Evolutionary conservation across 2,888 invertebrate species (phyloP), one percentile per base, ranked within the genome.

Genomic region (Steinernema carpocapsae): DNA sequence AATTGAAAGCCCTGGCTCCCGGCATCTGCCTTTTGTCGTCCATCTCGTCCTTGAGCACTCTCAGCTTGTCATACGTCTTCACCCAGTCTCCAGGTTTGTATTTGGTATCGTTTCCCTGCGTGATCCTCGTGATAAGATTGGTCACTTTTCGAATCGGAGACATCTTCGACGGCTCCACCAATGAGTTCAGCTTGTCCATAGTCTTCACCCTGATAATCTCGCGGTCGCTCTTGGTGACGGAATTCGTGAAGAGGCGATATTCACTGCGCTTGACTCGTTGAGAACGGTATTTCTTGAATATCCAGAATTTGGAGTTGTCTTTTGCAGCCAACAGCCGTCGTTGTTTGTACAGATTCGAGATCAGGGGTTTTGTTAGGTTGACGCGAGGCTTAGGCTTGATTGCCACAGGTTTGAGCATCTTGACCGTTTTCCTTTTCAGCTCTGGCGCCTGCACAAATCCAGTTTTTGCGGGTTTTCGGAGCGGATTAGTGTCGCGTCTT

Each of bases 1-100:
- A 75, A 70, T 82, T 80, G 73, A 82, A 83, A 0, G 82, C 80
- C 6, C 79, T 73, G 0, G 82, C 81, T 32, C 82, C 83, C 0
- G 80, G 78, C 48, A n/a, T 7, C 72, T 48, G 72, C 22, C 26
- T 72, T 45, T 76, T 76, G n/a, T 78, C 48, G 48, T 80, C 77
- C 79, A 81, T 78, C 19, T 73, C 59, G 37, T 78, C 80, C 72
- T 83, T 82, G 70, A 83, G 42, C 1, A 74, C 70, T 0, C 81
- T 70, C 12, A 83, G 56, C 1, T 75, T 75, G 29, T 81, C 78
- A 74, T 82, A 82, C 7, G 81, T 83, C 42, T 79, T 77, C 1
- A 79, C 32, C 83, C 83, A 83, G 4, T 73, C 26, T 14, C 71
- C 56, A n/a, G 71, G 46, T 26, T 43, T 64, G 64, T 64, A 64